These are phyloP conservation scores for Synanthedon formicaeformis DNA, from an alignment of 2,888 invertebrate species.

Conservation along the genomic window DNA sequence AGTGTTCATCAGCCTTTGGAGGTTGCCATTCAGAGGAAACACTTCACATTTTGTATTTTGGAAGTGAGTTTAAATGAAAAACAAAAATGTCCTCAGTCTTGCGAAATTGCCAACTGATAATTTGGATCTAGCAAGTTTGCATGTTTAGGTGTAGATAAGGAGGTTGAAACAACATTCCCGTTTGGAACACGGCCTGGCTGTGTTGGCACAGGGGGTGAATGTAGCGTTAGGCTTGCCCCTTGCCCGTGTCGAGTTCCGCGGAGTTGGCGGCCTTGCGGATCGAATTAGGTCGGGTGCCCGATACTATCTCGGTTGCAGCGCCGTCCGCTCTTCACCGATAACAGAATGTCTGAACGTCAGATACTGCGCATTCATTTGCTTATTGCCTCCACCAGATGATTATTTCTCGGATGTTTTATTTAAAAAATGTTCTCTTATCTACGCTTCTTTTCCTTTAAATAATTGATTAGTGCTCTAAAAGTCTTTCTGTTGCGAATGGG, in stretches of 20 bases:
- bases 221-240: neutral
- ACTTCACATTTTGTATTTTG: too few relatives aligned
- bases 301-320: slow-evolving; percentile 40
- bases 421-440: slow-evolving; percentile 39
- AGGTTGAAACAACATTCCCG: slow-evolving; percentile 34
- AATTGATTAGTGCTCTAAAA: neutral
- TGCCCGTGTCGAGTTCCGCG: slow-evolving; percentile 20
- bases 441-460: slow-evolving; percentile 34
- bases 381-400: slow-evolving; percentile 47
- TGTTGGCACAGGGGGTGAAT: slow-evolving; percentile 10
- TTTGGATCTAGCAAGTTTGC: slow-evolving; percentile 44
- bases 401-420: slow-evolving; percentile 30
- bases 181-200: slow-evolving; percentile 27
- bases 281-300: slow-evolving; percentile 58
- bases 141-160: slow-evolving; percentile 55
- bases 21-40: too few relatives aligned
- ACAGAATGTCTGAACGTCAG: slow-evolving; percentile 40
- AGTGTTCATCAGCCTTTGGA: too few relatives aligned
- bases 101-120: slow-evolving; percentile 43
- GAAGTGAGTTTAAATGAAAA: too few relatives aligned
- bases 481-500: neutral
- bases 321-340: slow-evolving; percentile 29
- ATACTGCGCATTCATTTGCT: slow-evolving; percentile 50
- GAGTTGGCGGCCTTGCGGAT: slow-evolving; percentile 32
- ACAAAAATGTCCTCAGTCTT: too few relatives aligned